Evolutionary conservation across 1,140 invertebrate genomes (phyloP), one percentile per base, ranked within the genome.

Genomic region (Drosophila pectinifera): DNA sequence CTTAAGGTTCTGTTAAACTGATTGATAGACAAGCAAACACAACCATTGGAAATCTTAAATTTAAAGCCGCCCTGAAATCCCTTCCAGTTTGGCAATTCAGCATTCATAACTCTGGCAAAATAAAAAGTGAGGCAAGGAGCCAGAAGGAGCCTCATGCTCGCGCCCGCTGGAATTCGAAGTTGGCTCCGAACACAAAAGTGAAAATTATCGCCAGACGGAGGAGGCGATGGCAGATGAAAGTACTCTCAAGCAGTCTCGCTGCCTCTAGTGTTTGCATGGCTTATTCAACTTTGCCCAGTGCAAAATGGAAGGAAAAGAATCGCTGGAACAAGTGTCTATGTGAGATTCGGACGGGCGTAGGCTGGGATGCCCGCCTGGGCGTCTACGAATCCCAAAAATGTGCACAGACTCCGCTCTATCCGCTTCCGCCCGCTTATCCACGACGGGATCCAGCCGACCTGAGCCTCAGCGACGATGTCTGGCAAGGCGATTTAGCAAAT

Each of bases 401-500:
- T 78, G 76, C 76, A 84, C 80, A 84, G 76, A 84, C 84, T 73
- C 65, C 57, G 68, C 65, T 63, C 63, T 67, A 79, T 86, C 83
- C 82, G 83, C 51, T 84, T 89, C 79, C 84, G 79, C 38, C 58
- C 46, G 74, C 78, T 76, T 73, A 67, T 59, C 78, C 75, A 41
- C 39, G 39, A 48, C 26, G 24, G 58, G 26, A 58, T 49, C 28
- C 64, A 26, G 20, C 18, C 62, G 42, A 56, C 57, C 42, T 74
- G 56, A 42, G 64, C 65, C 45, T 11, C 41, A 45, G 46, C 53
- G 41, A 51, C 79, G 67, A 69, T 73, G 90, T 91, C 90, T 91
- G 90, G 90, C 76, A 91, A 91, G 90, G 90, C 90, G 90, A 91
- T 91, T 91, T 91, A 91, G 86, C 90, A 91, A 91, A 91, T 91